These are phyloP conservation scores for Tetrax tetrax DNA, from an alignment of 2,113 vertebrate genomes.

Conservation along the genomic window DNA sequence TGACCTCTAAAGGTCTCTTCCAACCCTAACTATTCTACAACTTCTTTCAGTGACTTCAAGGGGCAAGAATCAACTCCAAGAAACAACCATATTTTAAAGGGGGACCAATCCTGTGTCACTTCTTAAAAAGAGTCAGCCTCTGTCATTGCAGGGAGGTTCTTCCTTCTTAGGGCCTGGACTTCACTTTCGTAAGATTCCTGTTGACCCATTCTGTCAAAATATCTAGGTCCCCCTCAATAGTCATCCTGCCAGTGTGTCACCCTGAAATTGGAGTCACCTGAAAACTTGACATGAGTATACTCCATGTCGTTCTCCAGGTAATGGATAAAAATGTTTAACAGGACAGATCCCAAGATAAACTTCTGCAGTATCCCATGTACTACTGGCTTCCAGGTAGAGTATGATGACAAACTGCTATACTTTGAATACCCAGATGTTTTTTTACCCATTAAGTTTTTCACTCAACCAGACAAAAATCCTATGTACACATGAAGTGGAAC, in stretches of 20 bases:
- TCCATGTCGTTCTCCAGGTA: not conserved
- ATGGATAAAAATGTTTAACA: not conserved
- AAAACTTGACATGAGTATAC: not conserved
- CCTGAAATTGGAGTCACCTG: accelerated
- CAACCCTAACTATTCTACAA: no score
- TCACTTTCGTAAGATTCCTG: not conserved
- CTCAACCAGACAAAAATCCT: not conserved
- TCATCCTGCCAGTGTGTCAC: not conserved
- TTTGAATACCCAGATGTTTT: not conserved
- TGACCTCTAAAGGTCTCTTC: no score
- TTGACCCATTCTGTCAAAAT: not conserved
- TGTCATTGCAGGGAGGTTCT: not conserved
- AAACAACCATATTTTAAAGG: no score
- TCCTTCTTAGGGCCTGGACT: not conserved
- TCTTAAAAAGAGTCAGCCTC: no score
- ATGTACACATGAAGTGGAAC: not conserved
- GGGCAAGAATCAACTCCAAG: no score
- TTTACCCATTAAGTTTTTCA: not conserved
- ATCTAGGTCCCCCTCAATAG: not conserved
- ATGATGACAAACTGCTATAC: not conserved
- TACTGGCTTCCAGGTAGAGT: not conserved
- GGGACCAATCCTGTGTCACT: no score
- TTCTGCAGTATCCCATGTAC: not conserved
- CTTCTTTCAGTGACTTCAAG: no score
- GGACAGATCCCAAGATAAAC: not conserved